A percentile compares a stretch with the other conserved stretches of the same genome.
Evolutionary conservation across 2,797 vertebrate genomes (phyloP).

Genomic region (Ctenopoma kingsleyae): DNA sequence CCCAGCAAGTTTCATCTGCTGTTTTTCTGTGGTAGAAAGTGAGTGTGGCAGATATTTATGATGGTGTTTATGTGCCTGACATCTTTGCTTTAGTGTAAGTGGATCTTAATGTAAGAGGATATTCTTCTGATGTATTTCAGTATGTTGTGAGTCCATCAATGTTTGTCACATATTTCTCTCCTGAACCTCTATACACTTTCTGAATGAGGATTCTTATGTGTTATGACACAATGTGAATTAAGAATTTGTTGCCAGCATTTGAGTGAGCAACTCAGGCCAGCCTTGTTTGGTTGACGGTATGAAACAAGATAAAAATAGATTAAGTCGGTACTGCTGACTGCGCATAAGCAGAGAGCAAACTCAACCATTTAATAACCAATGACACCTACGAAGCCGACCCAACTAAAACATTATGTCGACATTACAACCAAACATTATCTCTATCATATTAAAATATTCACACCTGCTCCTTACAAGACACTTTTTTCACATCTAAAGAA

Average conservation of each 20-base stretch:
- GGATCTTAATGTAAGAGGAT: conserved; percentile 72
- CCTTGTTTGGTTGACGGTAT: conserved; percentile 82
- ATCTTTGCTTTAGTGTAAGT: conserved; percentile 83
- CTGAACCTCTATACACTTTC: conserved; percentile 43
- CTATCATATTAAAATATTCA: conserved; percentile 90
- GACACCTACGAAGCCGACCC: conserved; percentile 82
- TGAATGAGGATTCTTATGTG: conserved; percentile 60
- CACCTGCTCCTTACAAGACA: conserved; percentile 87
- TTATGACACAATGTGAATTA: conserved; percentile 61
- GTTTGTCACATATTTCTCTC: conserved; percentile 34
- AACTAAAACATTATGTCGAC: conserved; percentile 85
- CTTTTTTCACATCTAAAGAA: conserved; percentile 84
- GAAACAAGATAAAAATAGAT: conserved; percentile 83
- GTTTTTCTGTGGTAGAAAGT: conserved; percentile 63
- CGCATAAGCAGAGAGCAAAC: conserved; percentile 76
- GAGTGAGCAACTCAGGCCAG: conserved; percentile 73
- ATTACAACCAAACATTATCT: conserved; percentile 82
- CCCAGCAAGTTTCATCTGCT: conserved; percentile 53
- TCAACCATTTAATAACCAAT: conserved; percentile 76
- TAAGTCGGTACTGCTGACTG: conserved; percentile 73
- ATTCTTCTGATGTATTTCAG: conserved; percentile 52
- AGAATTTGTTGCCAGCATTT: conserved; percentile 66
- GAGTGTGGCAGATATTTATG: conserved; percentile 73
- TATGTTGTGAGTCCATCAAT: conserved; percentile 53
- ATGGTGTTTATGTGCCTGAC: conserved; percentile 79